phyloP scores from a whole-genome alignment of 2,888 invertebrate species.

The Scelioninae gen. 2 region DNA sequence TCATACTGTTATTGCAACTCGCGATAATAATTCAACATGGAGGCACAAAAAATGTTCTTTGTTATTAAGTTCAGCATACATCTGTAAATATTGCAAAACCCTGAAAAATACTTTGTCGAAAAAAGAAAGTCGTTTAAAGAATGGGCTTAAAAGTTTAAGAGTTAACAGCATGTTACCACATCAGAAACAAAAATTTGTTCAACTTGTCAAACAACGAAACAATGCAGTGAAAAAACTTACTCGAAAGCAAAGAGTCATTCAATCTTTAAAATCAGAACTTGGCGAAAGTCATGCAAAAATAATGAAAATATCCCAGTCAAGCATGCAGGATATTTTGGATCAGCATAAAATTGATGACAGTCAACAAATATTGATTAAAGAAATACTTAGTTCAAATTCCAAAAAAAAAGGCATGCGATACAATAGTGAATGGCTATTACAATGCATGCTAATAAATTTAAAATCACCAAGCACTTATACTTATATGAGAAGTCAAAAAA shows the following conservation, averaged over 20 bases:
- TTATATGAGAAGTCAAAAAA: conserved; percentile 6
- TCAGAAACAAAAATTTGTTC: background rate
- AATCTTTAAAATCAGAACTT: conserved; percentile 1
- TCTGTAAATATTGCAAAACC: conserved; percentile 4
- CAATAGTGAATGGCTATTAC: conserved; percentile 19
- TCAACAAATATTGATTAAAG: no score
- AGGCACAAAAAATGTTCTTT: conserved; percentile 24
- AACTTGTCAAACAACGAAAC: conserved; percentile 1
- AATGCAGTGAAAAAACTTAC: background rate
- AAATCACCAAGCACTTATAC: conserved; percentile 14
- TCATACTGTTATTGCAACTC: conserved; percentile 1
- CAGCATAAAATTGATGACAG: no score
- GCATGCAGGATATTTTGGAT: no score
- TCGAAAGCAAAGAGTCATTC: conserved; percentile 13
- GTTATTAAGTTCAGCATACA: background rate
- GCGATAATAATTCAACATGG: conserved; percentile 5
- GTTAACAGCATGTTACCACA: background rate
- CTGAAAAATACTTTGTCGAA: conserved; percentile 1
- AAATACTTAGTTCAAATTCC: no score
- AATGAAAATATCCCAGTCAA: no score
- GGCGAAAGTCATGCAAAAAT: background rate
- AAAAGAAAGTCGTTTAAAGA: background rate
- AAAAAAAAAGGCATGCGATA: conserved; percentile 19
- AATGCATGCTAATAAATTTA: conserved; percentile 17
- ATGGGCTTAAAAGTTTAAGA: background rate